Conservation (phyloP, 2,113 vertebrate genomes). For the Cettia cetti region DNA sequence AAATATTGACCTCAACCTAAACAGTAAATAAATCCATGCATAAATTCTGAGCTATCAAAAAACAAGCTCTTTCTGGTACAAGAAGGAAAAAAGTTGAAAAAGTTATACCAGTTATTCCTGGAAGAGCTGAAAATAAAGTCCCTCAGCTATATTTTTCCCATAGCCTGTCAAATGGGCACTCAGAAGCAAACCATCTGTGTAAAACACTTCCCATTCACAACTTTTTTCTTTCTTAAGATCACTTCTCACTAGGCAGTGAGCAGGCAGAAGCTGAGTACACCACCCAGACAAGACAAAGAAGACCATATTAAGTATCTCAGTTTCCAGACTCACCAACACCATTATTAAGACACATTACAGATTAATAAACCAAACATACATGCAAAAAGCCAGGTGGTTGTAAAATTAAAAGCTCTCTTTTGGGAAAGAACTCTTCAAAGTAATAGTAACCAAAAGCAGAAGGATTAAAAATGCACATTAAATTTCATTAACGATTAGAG, state of each 20-base stretch:
- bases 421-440: background rate
- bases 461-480: background rate
- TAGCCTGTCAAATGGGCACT: slow-evolving; percentile 16
- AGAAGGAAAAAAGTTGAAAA: background rate
- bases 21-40: background rate
- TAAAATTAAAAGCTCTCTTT: background rate
- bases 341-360: accelerated
- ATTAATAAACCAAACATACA: background rate
- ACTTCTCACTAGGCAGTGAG: background rate
- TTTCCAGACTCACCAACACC: background rate
- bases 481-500: background rate
- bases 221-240: background rate
- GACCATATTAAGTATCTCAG: background rate
- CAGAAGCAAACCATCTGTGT: background rate
- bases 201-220: slow-evolving; percentile 31
- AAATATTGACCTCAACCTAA: background rate
- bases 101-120: background rate
- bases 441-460: background rate
- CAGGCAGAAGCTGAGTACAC: background rate
- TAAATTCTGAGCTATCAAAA: background rate
- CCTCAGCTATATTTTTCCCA: background rate
- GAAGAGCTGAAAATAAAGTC: background rate
- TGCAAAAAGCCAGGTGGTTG: background rate
- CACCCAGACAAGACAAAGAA: background rate
- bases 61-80: background rate